Conservation (phyloP, 1,140 invertebrate species). For the Nephila pilipes region DNA sequence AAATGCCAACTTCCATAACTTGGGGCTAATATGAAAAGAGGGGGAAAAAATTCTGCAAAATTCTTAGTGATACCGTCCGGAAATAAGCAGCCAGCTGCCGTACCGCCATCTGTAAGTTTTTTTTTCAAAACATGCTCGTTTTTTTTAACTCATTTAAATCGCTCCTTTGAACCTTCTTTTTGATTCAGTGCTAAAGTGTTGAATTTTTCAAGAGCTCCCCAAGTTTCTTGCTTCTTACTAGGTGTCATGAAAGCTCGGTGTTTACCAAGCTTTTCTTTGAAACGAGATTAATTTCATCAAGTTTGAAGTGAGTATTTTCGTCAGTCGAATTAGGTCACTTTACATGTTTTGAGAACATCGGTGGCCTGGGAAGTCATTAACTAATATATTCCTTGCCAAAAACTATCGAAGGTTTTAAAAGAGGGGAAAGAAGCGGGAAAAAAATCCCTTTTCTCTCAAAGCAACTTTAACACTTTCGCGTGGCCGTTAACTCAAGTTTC, state of each 20-base stretch:
- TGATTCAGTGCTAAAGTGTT: constrained; percentile 52
- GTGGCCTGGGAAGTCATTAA: neutral
- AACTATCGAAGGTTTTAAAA: neutral
- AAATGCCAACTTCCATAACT: constrained; percentile 71
- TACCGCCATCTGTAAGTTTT: constrained; percentile 67
- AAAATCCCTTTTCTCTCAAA: neutral
- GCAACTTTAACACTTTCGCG: neutral
- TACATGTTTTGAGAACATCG: neutral
- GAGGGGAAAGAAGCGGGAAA: neutral
- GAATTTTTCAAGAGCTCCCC: constrained; percentile 45
- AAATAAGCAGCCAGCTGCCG: constrained; percentile 69
- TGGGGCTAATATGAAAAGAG: constrained; percentile 65
- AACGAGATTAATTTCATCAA: constrained; percentile 51
- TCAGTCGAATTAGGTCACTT: constrained; percentile 38
- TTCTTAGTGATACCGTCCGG: constrained; percentile 50
- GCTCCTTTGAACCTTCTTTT: constrained; percentile 53
- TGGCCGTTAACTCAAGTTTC: neutral
- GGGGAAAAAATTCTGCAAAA: constrained; percentile 51
- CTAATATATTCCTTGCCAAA: neutral
- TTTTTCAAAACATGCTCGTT: constrained; percentile 48
- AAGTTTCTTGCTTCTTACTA: neutral
- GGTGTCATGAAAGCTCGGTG: constrained; percentile 15
- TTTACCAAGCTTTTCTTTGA: neutral
- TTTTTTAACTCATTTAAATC: constrained; percentile 57
- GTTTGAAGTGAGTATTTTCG: constrained; percentile 42